Base-by-base conservation (phyloP, 2,888 invertebrate species). In the Chloroclystis v-ata region DNA sequence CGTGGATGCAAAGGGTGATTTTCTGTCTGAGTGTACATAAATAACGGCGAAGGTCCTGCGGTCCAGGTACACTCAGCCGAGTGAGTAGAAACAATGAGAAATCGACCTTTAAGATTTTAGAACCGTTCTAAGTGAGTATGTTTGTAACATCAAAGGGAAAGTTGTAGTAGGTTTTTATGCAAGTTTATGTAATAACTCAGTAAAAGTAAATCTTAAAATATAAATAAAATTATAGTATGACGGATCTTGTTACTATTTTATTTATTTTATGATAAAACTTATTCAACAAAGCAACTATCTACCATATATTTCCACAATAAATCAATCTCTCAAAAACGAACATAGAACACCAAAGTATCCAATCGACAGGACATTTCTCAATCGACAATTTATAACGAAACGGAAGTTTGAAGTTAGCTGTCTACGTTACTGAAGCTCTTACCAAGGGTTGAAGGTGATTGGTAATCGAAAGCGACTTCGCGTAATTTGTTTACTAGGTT, bases 1-100 rank as follows among this genome's bases (percentile, higher is more conserved):
- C 78, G 82, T 78, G 82, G 78, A 78, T 82, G 85, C 86, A 84
- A 86, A 85, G 86, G 85, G 86, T 85, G 86, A 85, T 85, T 85
- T 49, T 85, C 84, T 83, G 82, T 80, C 76, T 72, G 82, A 84
- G 75, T 82, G 42, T 49, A 82, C 84, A 86, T 87, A 87, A 87
- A 86, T 85, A 87, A 86, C 84, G 80, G 76, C 78, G 78, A 82
- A 83, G 84, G 82, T 78, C 76, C 80, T 72, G 77, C 69, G 78
- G 80, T 79, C 73, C 85, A 85, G 86, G 85, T 85, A 86, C 78
- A 64, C 65, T 70, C 67, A 69, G 63, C 67, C 61, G 66, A 69
- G 54, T 52, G 50, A 46, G 45, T 29, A 52, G 46, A 55, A 42
- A 51, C 61, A 63, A 47, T 54, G 45, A 48, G 28, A 43, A 55